phyloP scores from a whole-genome alignment of 1,140 invertebrate genomes.

The Potamilus streckersoni region DNA sequence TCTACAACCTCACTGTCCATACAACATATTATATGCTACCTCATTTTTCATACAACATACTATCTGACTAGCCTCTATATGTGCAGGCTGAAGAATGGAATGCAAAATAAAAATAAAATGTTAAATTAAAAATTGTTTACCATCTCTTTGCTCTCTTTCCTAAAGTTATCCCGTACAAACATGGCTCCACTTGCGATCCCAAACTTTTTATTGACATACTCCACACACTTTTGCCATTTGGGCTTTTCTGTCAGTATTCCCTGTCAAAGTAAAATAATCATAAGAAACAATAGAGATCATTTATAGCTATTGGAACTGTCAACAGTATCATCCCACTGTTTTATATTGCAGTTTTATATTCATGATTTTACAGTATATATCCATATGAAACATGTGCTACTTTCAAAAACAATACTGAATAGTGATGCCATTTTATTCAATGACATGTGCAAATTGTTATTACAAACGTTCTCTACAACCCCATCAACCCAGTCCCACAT shows the following conservation, averaged over 20 bases:
- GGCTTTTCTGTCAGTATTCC: conserved; percentile 81
- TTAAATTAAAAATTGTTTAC: conserved; percentile 66
- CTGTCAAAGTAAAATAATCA: conserved; percentile 50
- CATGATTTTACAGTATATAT: no score
- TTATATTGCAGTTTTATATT: neutral
- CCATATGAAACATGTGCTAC: no score
- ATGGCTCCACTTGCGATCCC: conserved; percentile 86
- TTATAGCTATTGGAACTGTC: neutral
- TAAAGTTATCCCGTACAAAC: conserved; percentile 88
- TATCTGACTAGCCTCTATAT: neutral
- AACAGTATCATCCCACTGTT: neutral
- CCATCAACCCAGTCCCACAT: no score
- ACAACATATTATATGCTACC: no score
- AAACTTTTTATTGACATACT: conserved; percentile 83
- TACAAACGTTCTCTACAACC: no score
- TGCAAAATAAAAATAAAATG: neutral
- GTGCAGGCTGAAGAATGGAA: neutral
- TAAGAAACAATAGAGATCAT: neutral
- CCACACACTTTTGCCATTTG: conserved; percentile 86
- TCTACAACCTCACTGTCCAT: no score
- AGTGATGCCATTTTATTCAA: no score
- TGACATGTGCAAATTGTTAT: no score
- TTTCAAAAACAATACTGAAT: no score
- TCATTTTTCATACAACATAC: neutral
- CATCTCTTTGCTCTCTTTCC: conserved; percentile 82